phyloP scores from a whole-genome alignment of 2,888 invertebrate species.

The Ennomos fuscantarius region DNA sequence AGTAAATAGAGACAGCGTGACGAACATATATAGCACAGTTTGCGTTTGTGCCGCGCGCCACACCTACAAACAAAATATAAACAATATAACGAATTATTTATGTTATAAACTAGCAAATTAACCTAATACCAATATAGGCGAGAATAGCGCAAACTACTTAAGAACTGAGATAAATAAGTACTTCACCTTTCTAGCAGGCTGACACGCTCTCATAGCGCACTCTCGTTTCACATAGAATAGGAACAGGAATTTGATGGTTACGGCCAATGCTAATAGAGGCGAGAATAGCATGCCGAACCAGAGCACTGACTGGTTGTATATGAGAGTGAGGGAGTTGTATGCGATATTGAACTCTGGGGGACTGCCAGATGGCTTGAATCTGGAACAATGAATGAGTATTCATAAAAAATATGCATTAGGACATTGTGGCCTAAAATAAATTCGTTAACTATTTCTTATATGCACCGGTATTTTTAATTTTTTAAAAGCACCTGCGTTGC shows the following conservation, averaged over 20 bases:
- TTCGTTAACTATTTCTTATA: constrained; percentile 13
- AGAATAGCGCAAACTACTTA: no score
- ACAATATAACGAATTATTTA: background rate
- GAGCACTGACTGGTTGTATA: constrained; percentile 91
- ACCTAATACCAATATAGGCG: no score
- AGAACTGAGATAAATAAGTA: no score
- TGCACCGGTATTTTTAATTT: no score
- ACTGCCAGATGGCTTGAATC: constrained; percentile 47
- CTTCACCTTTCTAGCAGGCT: constrained; percentile 84
- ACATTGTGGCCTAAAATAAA: constrained; percentile 18
- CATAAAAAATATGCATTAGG: constrained; percentile 2
- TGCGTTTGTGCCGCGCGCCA: constrained; percentile 90
- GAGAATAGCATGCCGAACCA: constrained; percentile 92
- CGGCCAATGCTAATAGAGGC: constrained; percentile 87
- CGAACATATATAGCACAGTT: constrained; percentile 89
- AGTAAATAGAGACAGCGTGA: constrained; percentile 87
- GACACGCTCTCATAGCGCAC: constrained; percentile 87
- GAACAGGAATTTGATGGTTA: constrained; percentile 88
- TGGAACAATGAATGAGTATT: constrained; percentile 35
- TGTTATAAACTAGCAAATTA: no score
- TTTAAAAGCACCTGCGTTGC: no score
- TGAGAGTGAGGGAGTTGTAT: constrained; percentile 89
- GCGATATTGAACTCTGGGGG: constrained; percentile 91
- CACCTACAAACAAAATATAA: constrained; percentile 52
- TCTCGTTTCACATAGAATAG: constrained; percentile 89